A percentile compares a stretch with the other conserved stretches of the same genome.
These are phyloP conservation scores for Lasioglossum morio DNA, from an alignment of 2,888 invertebrate genomes.

Conservation along the genomic window DNA sequence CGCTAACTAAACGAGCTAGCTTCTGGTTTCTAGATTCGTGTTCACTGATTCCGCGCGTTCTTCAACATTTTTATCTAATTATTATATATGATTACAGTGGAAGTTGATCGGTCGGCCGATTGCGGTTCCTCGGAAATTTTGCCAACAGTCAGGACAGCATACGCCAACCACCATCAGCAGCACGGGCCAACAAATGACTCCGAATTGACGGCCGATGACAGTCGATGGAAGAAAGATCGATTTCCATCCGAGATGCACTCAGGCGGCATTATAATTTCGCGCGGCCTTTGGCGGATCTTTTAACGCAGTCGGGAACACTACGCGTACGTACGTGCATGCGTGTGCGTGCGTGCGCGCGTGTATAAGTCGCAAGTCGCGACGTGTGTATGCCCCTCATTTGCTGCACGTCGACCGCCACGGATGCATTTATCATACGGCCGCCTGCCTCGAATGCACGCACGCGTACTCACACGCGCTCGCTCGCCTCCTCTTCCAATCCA, in stretches of 20 bases:
- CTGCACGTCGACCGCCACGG: constrained; percentile 68
- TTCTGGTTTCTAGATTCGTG: constrained; percentile 68
- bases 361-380: background rate
- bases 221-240: constrained; percentile 55
- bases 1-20: constrained; percentile 59
- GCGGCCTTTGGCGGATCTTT: constrained; percentile 63
- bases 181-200: background rate
- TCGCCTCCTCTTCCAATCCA: constrained; percentile 27
- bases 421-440: constrained; percentile 74
- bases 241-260: constrained; percentile 40
- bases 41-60: background rate
- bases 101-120: too few species aligned
- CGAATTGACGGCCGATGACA: constrained; percentile 11
- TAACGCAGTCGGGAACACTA: constrained; percentile 26
- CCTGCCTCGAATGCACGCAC: constrained; percentile 50
- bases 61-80: too few species aligned
- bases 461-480: constrained; percentile 1
- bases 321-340: constrained; percentile 32
- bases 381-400: constrained; percentile 67
- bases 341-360: background rate
- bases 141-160: too few species aligned
- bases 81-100: too few species aligned
- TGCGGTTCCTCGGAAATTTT: too few species aligned
- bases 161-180: background rate
- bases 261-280: constrained; percentile 56